These are phyloP conservation scores for Poeciliopsis prolifica DNA, from an alignment of 2,113 vertebrate genomes.

Conservation along the genomic window DNA sequence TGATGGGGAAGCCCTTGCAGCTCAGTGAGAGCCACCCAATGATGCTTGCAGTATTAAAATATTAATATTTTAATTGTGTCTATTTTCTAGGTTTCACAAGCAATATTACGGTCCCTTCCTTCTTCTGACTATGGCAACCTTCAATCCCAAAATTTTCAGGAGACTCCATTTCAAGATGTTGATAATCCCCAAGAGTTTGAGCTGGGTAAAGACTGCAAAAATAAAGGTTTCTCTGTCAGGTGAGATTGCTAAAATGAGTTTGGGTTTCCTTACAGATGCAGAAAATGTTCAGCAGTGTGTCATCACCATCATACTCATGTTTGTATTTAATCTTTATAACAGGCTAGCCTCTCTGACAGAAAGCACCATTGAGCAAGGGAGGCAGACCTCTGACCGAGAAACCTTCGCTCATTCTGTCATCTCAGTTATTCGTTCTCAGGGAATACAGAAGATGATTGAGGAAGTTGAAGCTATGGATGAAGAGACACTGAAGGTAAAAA, in stretches of 20 bases:
- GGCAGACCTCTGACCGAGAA: slow-evolving; percentile 56
- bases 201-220: slow-evolving; percentile 46
- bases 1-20: too few species aligned
- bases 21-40: too few species aligned
- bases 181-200: slow-evolving; percentile 50
- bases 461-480: slow-evolving; percentile 89
- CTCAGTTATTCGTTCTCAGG: slow-evolving; percentile 85
- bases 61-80: too few species aligned
- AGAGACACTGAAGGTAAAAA: slow-evolving; percentile 85
- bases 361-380: slow-evolving; percentile 77
- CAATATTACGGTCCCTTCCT: slow-evolving; percentile 88
- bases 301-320: not conserved
- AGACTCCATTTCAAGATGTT: not conserved
- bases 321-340: slow-evolving; percentile 10
- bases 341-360: slow-evolving; percentile 89
- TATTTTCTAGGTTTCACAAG: slow-evolving; percentile 82
- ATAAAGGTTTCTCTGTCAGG: slow-evolving; percentile 91
- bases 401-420: slow-evolving; percentile 84
- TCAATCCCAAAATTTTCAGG: not conserved
- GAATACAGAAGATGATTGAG: slow-evolving; percentile 85
- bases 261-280: not conserved
- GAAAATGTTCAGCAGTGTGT: not conserved
- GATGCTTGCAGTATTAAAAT: too few species aligned
- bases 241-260: slow-evolving; percentile 50
- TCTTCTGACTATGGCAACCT: slow-evolving; percentile 37